These are phyloP conservation scores for Eptesicus fuscus DNA, from an alignment of 2,113 vertebrate genomes.

Conservation along the genomic window DNA sequence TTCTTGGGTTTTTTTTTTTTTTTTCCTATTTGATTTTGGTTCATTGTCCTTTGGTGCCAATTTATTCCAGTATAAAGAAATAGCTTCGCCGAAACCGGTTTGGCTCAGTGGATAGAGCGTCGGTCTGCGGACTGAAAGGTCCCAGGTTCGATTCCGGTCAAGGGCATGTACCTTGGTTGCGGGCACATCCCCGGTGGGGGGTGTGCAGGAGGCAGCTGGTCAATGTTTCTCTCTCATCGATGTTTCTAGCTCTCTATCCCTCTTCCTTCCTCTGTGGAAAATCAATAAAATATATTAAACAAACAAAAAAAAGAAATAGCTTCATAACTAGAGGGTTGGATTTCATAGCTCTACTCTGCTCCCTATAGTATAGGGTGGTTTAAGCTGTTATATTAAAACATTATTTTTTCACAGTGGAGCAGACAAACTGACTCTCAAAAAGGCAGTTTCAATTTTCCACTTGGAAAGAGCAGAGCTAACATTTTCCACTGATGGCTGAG, in stretches of 20 bases:
- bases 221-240: too few species aligned
- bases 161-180: too few species aligned
- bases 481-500: constrained; percentile 82
- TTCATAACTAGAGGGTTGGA: constrained; percentile 71
- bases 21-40: constrained; percentile 71
- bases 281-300: too few species aligned
- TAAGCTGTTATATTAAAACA: constrained; percentile 81
- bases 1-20: constrained; percentile 72
- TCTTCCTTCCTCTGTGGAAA: too few species aligned
- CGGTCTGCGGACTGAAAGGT: too few species aligned
- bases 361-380: constrained; percentile 72
- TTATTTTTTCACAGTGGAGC: constrained; percentile 76
- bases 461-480: constrained; percentile 82
- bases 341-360: constrained; percentile 75
- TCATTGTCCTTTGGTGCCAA: constrained; percentile 60
- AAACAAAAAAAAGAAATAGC: constrained; percentile 72
- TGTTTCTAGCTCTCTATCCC: too few species aligned
- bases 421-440: constrained; percentile 82
- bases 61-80: constrained; percentile 63
- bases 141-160: too few species aligned
- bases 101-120: too few species aligned
- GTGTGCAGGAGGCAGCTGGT: too few species aligned
- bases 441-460: constrained; percentile 82
- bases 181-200: too few species aligned
- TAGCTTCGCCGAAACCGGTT: too few species aligned